These are phyloP conservation scores for Kradibia gibbosae DNA, from an alignment of 1,140 invertebrate species.

Conservation along the genomic window DNA sequence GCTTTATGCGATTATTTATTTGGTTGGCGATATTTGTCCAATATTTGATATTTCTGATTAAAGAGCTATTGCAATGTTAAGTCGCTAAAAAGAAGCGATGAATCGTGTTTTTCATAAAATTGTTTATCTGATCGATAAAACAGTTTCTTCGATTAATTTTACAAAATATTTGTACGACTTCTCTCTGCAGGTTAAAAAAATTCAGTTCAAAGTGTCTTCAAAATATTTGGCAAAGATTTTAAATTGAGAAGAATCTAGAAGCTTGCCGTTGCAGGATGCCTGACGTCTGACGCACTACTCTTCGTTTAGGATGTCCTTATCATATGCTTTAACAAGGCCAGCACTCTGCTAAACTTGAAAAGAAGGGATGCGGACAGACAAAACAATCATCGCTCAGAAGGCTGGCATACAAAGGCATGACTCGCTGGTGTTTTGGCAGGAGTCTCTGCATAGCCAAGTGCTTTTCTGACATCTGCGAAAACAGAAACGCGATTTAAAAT, in stretches of 20 bases:
- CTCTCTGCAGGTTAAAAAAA: too few species aligned
- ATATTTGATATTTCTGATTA: too few species aligned
- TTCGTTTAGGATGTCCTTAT: constrained; percentile 32
- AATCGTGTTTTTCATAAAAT: too few species aligned
- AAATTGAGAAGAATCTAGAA: neutral
- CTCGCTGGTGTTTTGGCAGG: neutral
- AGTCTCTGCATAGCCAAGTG: neutral
- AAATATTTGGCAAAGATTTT: too few species aligned
- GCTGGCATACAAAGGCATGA: neutral
- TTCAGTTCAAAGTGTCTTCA: too few species aligned
- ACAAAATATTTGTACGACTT: too few species aligned
- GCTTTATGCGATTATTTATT: too few species aligned
- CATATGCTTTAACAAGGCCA: neutral
- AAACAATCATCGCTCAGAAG: neutral
- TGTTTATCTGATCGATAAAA: too few species aligned
- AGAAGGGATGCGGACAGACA: neutral
- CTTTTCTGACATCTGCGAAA: neutral
- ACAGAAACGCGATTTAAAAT: neutral
- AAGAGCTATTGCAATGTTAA: too few species aligned
- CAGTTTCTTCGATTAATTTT: too few species aligned
- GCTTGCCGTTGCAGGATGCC: neutral
- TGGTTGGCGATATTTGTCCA: too few species aligned
- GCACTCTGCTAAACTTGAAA: constrained; percentile 24
- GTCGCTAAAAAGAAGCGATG: too few species aligned
- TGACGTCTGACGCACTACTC: neutral